Evolutionary conservation across 53 echinoderm and acorn worm genomes (phyloP).

Genomic region (Mesocentrotus franciscanus): DNA sequence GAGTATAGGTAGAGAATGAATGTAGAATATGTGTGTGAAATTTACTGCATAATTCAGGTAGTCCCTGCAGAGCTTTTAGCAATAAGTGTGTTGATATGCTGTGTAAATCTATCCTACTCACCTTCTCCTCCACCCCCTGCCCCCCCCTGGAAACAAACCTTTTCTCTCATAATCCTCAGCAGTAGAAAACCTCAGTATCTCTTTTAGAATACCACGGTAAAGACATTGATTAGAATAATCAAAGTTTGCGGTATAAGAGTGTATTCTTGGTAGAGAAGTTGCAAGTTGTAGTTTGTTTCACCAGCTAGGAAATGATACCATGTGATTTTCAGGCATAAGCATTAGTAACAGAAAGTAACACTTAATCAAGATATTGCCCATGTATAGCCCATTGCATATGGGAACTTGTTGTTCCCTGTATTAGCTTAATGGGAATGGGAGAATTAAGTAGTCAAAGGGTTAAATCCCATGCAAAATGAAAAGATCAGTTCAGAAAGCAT

Average conservation of each 20-base stretch:
- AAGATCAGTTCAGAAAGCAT: not conserved
- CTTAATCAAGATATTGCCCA: not conserved
- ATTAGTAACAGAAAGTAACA: not conserved
- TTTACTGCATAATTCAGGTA: not conserved
- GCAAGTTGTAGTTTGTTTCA: no score
- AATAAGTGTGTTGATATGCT: not conserved
- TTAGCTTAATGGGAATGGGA: no score
- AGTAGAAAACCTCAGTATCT: not conserved
- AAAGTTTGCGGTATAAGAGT: no score
- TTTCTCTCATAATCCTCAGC: no score
- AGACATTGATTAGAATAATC: no score
- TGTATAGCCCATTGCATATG: not conserved
- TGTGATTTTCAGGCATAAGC: no score
- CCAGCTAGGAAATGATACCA: no score
- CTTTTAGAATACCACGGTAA: not conserved
- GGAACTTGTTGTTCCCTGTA: no score
- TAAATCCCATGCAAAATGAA: no score
- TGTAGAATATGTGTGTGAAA: not conserved
- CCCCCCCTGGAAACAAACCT: no score
- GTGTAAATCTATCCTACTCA: not conserved
- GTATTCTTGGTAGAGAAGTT: no score
- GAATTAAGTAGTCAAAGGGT: no score
- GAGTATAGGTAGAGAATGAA: not conserved
- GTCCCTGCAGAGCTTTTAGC: constrained; percentile 18
- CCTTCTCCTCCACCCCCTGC: not conserved